A percentile compares a stretch with the other conserved stretches of the same genome.
Conservation (phyloP, 2,113 vertebrate species). For the Chionodraco myersi region DNA sequence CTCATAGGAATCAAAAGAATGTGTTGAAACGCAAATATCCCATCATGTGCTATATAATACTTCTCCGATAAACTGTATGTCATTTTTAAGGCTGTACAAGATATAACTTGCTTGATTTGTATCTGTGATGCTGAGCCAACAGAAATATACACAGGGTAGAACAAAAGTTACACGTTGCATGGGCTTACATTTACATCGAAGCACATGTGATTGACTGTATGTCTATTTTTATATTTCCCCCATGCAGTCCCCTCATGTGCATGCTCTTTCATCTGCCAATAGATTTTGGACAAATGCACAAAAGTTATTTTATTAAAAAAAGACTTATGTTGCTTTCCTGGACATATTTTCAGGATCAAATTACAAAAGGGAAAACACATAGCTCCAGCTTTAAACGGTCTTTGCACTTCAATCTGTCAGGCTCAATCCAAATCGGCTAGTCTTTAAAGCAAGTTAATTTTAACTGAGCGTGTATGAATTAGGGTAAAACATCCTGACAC, state of each 20-base stretch:
- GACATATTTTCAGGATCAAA: not conserved
- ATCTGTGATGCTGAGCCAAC: not conserved
- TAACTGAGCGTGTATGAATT: not conserved
- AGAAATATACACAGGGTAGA: not conserved
- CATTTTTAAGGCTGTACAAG: not conserved
- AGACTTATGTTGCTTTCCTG: not conserved
- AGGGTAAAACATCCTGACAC: constrained; percentile 28
- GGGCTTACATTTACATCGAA: not conserved
- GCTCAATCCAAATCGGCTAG: too few species aligned
- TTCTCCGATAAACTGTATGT: not conserved
- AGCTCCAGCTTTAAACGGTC: not conserved
- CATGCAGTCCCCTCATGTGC: too few species aligned
- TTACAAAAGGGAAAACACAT: not conserved
- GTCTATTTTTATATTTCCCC: not conserved
- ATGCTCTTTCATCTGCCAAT: not conserved
- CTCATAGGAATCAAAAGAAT: constrained; percentile 26
- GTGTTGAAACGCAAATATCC: constrained; percentile 20
- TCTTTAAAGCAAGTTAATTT: not conserved
- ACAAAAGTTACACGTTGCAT: not conserved
- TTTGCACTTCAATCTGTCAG: too few species aligned
- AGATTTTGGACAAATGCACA: not conserved
- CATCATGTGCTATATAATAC: not conserved
- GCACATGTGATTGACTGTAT: not conserved
- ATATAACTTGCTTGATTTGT: not conserved
- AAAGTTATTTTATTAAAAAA: constrained; percentile 29